These are phyloP conservation scores for Sclerodermus sp. DNA, from an alignment of 2,888 invertebrate genomes.

Conservation along the genomic window DNA sequence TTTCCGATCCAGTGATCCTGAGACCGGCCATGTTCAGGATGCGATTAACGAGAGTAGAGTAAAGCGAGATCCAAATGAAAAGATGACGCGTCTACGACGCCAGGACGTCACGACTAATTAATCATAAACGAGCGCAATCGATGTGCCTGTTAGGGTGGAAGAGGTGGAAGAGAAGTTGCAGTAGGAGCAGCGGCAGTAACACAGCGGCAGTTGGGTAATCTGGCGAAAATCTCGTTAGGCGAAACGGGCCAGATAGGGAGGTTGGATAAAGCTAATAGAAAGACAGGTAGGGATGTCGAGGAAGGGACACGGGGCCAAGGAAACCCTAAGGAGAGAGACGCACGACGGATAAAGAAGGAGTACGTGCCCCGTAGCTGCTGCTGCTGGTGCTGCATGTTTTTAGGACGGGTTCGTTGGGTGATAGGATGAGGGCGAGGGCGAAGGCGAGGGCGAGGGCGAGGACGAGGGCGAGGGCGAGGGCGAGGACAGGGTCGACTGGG, in stretches of 20 bases:
- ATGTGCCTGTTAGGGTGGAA: not conserved
- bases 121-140: not conserved
- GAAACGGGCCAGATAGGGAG: not conserved
- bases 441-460: constrained; percentile 17
- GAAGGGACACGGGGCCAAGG: not conserved
- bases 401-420: constrained; percentile 9
- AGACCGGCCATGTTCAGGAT: no score
- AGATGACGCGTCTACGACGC: no score
- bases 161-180: not conserved
- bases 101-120: not conserved
- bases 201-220: not conserved
- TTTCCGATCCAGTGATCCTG: no score
- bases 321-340: constrained; percentile 1
- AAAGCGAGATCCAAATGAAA: no score
- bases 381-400: constrained; percentile 18
- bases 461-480: constrained; percentile 10
- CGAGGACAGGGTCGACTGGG: constrained; percentile 20
- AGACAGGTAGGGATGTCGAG: not conserved
- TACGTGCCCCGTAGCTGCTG: no score
- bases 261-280: not conserved
- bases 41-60: no score
- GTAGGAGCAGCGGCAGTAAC: not conserved
- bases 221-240: not conserved
- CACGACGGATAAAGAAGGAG: constrained; percentile 10
- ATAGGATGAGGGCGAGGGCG: constrained; percentile 7